Conservation (phyloP, 2,888 invertebrate species). For the Acronicta alni region DNA sequence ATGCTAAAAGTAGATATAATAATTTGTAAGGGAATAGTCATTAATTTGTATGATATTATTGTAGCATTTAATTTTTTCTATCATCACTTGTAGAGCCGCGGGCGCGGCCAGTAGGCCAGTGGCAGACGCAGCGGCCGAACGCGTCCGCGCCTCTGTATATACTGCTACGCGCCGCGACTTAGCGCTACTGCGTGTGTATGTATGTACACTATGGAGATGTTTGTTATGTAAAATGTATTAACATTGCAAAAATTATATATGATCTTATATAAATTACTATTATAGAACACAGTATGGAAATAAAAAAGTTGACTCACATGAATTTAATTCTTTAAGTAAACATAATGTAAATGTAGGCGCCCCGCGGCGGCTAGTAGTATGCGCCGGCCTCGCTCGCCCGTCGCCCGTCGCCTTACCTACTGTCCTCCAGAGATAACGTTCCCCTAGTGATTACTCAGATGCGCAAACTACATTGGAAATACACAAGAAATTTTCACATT, state of each 20-base stretch:
- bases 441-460: constrained; percentile 73
- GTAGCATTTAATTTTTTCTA: constrained; percentile 88
- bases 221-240: constrained; percentile 89
- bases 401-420: constrained; percentile 57
- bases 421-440: constrained; percentile 70
- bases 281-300: constrained; percentile 89
- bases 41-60: constrained; percentile 90
- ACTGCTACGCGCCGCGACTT: constrained; percentile 71
- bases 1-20: constrained; percentile 88
- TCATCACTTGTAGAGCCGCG: constrained; percentile 80
- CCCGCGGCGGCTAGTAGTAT: constrained; percentile 65
- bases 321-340: constrained; percentile 85
- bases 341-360: constrained; percentile 76
- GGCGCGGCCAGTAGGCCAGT: constrained; percentile 49
- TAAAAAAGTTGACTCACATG: constrained; percentile 88
- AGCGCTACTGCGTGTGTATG: constrained; percentile 77
- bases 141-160: constrained; percentile 75
- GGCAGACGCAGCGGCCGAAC: constrained; percentile 33
- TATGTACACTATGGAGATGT: constrained; percentile 87
- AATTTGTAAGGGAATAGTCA: constrained; percentile 89
- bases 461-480: constrained; percentile 82
- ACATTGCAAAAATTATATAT: constrained; percentile 89
- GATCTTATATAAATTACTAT: constrained; percentile 89
- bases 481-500: constrained; percentile 85
- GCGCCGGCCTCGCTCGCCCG: constrained; percentile 60